Conservation (phyloP, 2,888 invertebrate genomes). For the Eulithis prunata region DNA sequence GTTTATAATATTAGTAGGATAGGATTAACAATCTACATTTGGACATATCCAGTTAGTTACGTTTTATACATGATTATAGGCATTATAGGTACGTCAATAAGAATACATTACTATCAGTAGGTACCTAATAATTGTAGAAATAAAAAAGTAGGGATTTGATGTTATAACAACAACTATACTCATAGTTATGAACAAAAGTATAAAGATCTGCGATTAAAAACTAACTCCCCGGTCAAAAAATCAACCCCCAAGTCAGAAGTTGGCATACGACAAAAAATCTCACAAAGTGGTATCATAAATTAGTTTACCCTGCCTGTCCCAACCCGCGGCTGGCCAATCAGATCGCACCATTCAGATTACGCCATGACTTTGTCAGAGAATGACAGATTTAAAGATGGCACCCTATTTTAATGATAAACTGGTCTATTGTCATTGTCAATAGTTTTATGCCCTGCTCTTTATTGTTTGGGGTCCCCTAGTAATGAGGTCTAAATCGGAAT, state of each 20-base stretch:
- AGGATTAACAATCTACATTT: no score
- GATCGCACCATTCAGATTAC: slow-evolving; percentile 46
- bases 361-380: slow-evolving; percentile 56
- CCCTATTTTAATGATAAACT: slow-evolving; percentile 48
- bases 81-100: no score
- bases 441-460: slow-evolving; percentile 16
- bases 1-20: no score
- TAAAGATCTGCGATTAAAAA: slow-evolving; percentile 46
- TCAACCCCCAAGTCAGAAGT: slow-evolving; percentile 74
- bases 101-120: no score
- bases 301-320: slow-evolving; percentile 39
- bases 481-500: neutral
- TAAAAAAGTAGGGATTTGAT: no score
- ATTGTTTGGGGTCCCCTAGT: slow-evolving; percentile 3
- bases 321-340: slow-evolving; percentile 58
- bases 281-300: slow-evolving; percentile 74
- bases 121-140: no score
- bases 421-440: slow-evolving; percentile 39
- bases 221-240: slow-evolving; percentile 74
- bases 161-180: no score
- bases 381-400: slow-evolving; percentile 77
- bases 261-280: slow-evolving; percentile 78
- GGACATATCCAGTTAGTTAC: no score
- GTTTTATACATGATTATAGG: no score
- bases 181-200: no score